Conservation (phyloP, 1,140 invertebrate species). For the Pachypsylla venusta region DNA sequence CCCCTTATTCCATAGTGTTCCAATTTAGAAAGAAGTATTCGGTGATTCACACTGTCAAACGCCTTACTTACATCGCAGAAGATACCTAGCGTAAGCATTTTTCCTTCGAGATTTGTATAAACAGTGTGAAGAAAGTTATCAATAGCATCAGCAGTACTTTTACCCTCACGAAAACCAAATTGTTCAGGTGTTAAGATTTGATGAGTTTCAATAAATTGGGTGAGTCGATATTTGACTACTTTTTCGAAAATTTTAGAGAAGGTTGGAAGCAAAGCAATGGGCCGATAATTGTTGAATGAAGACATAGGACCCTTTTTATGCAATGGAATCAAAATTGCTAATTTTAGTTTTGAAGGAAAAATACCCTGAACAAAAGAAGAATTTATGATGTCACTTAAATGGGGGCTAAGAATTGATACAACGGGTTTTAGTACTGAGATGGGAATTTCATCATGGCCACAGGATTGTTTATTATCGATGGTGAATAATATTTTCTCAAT, state of each 20-base stretch:
- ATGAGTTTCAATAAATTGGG: neutral
- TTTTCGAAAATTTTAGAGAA: slow-evolving; percentile 14
- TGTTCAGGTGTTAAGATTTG: neutral
- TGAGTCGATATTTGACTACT: slow-evolving; percentile 9
- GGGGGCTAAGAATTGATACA: no score
- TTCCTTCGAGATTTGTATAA: neutral
- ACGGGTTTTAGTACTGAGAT: no score
- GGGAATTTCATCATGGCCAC: no score
- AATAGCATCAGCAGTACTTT: slow-evolving; percentile 11
- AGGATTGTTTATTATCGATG: no score
- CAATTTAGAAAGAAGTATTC: slow-evolving; percentile 14
- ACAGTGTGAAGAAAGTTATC: neutral
- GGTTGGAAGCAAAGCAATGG: neutral
- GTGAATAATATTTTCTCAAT: no score
- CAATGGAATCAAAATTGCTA: no score
- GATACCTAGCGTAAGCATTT: slow-evolving; percentile 7
- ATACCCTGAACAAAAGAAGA: no score
- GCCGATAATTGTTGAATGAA: no score
- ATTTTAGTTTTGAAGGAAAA: no score
- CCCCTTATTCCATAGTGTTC: slow-evolving; percentile 4
- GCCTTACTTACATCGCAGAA: slow-evolving; percentile 16
- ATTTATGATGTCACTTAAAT: no score
- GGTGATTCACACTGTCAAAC: slow-evolving; percentile 16
- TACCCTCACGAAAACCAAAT: slow-evolving; percentile 11
- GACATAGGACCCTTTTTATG: slow-evolving; percentile 11